These are phyloP conservation scores for Psilopsiagon aymara DNA, from an alignment of 2,113 vertebrate genomes.

Conservation along the genomic window DNA sequence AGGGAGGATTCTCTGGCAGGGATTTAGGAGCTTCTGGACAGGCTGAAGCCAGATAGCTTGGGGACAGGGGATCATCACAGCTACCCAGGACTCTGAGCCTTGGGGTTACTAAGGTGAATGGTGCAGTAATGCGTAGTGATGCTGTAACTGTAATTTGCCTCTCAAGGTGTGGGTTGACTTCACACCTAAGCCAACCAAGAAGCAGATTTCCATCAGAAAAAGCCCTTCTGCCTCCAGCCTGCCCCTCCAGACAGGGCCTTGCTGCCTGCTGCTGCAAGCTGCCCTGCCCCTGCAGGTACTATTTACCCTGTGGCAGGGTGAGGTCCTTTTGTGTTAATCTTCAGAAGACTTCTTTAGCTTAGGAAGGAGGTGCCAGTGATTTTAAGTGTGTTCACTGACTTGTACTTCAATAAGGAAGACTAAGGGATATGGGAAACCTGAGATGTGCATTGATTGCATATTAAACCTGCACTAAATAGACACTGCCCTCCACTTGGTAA, in stretches of 20 bases:
- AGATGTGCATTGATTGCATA: not conserved
- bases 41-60: not conserved
- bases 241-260: not conserved
- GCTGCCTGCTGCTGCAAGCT: fast-evolving
- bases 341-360: not conserved
- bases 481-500: not conserved
- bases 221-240: not conserved
- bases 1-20: not conserved
- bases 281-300: not conserved
- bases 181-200: not conserved
- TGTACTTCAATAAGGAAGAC: not conserved
- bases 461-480: not conserved
- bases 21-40: not conserved
- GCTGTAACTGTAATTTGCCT: not conserved
- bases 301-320: not conserved
- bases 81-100: not conserved
- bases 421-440: not conserved
- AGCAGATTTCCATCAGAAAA: not conserved
- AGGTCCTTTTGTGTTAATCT: not conserved
- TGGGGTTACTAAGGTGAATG: not conserved
- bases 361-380: no score
- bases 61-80: not conserved
- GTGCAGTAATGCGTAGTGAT: no score
- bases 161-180: not conserved
- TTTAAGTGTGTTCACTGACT: no score